Base-by-base conservation (phyloP, 2,113 vertebrate species). In the Cnemophilus loriae region DNA sequence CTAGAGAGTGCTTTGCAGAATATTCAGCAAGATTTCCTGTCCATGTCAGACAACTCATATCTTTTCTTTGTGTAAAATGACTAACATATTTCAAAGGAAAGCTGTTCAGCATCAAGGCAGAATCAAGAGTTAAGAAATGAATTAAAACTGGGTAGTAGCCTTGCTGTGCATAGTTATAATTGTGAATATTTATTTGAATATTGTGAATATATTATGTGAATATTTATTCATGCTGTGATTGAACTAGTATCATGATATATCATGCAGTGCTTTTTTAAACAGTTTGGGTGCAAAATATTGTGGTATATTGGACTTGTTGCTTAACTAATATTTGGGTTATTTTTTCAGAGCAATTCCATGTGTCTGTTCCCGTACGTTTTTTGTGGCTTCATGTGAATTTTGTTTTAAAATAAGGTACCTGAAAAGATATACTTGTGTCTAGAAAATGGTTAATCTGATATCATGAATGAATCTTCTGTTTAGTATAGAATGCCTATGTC, bases 221-320 rank as follows among this genome's bases (percentile, higher is more conserved):
- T 70, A 81, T 46, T 89, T 84, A 93, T 94, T 95, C 96, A 90
- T 32, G 55, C 46, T 93, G 33, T 78, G 84, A 93, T 94, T 95
- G 93, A 93, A 89, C 49, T 80, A 88, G 21, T 78, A 61, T 47
- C 8, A 64, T 84, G 60, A 84, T 88, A 47, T 65, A 90, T 55
- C 30, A 76, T 80, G 44, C 77, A 95, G 67, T 86, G 39, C 11
- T 76, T 68, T 56, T 64, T 96, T 57, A 65, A 94, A 80, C 5
- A 95, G 28, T 55, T 76, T 84, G 47, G 49, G 6, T 63, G 22
- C 49, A 92, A 95, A 95, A 92, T 68, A 11, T 93, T 90, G 93
- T 59, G 44, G 11, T 88, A 69, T 55, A 93, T 37, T 55, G 12
- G 56, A 85, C 37, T 55, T 53, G 2, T 30, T 39, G 3, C 21